Evolutionary conservation across 2,797 vertebrate genomes (phyloP).

Genomic region (Micropoecilia bifurca): DNA sequence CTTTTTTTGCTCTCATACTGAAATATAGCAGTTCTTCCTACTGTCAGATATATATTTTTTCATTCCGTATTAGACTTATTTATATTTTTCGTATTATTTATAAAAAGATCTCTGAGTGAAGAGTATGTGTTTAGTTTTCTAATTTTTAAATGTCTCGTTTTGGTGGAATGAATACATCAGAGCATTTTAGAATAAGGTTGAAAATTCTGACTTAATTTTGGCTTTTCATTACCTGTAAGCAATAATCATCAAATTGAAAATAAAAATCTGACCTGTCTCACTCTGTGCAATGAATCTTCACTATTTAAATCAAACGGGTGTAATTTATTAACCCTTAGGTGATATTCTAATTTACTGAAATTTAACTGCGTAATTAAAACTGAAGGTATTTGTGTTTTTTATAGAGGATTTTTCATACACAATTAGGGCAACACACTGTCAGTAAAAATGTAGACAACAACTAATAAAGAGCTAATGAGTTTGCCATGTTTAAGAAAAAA

Average conservation of each 20-base stretch:
- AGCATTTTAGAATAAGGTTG: background rate
- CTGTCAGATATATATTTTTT: background rate
- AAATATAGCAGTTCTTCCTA: background rate
- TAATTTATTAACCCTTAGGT: background rate
- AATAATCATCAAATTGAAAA: background rate
- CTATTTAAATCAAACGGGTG: background rate
- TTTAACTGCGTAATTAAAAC: background rate
- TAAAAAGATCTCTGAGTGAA: background rate
- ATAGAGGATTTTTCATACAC: background rate
- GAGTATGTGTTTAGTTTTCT: background rate
- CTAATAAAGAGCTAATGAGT: background rate
- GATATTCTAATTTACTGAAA: background rate
- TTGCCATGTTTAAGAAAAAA: background rate
- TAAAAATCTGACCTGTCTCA: background rate
- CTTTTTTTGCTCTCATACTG: background rate
- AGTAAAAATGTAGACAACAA: background rate
- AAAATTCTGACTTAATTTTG: background rate
- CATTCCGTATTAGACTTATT: background rate
- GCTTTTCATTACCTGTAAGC: background rate
- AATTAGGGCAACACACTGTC: background rate
- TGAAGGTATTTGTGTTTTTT: background rate
- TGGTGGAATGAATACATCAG: background rate
- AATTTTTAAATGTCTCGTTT: background rate
- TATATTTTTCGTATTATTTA: background rate
- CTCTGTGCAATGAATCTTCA: background rate